Conservation (phyloP, 2,888 invertebrate genomes). For the Colostygia pectinataria region DNA sequence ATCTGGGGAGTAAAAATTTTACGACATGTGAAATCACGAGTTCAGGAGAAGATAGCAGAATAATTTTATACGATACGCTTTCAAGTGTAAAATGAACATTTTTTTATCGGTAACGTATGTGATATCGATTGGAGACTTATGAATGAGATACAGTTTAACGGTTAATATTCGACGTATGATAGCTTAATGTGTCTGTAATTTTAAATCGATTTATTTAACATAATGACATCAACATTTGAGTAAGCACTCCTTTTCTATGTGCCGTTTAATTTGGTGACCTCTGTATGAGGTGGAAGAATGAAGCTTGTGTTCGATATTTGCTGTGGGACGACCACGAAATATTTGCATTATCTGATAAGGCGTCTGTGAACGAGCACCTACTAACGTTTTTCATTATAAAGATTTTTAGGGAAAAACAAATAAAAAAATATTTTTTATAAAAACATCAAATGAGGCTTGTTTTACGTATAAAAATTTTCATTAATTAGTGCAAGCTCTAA, state of each 20-base stretch:
- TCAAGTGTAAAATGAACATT: constrained; percentile 55
- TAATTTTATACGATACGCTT: constrained; percentile 58
- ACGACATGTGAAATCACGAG: constrained; percentile 62
- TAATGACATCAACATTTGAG: not conserved
- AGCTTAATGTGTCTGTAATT: constrained; percentile 17
- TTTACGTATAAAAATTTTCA: too few relatives aligned
- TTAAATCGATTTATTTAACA: constrained; percentile 20
- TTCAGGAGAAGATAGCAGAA: constrained; percentile 54
- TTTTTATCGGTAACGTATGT: constrained; percentile 49
- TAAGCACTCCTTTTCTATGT: too few relatives aligned
- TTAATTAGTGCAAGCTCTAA: too few relatives aligned
- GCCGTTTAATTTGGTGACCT: too few relatives aligned
- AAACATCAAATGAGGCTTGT: too few relatives aligned
- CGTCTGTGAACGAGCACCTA: too few relatives aligned
- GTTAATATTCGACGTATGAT: constrained; percentile 15
- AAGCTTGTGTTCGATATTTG: too few relatives aligned
- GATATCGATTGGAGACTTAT: constrained; percentile 48
- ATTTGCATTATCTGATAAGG: too few relatives aligned
- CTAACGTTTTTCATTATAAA: not conserved
- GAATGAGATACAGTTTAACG: constrained; percentile 35
- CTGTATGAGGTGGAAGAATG: too few relatives aligned
- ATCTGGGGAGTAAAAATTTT: constrained; percentile 59
- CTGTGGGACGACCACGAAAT: too few relatives aligned
- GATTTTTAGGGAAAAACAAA: too few relatives aligned
- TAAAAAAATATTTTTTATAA: too few relatives aligned